Percentiles rank a stretch among this genome's conserved stretches.
Conservation (phyloP, 2,113 vertebrate species). For the Ariopsis seemanni region DNA sequence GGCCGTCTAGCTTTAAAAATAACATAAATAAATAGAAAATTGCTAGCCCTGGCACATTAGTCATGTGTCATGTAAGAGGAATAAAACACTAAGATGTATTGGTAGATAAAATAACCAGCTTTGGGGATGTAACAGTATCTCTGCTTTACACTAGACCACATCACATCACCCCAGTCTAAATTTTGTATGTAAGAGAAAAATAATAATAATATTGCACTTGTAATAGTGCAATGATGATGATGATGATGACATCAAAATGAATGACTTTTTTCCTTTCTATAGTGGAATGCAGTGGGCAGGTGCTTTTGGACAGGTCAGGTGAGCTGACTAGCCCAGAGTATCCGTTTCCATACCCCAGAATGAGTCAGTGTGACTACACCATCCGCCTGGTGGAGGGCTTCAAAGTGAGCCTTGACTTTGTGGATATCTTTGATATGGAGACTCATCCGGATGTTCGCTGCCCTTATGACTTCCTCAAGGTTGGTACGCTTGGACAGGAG, state of each 20-base stretch:
- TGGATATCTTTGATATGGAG: conserved; percentile 77
- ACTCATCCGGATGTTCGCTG: conserved; percentile 68
- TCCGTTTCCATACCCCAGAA: conserved; percentile 71
- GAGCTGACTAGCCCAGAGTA: conserved; percentile 76
- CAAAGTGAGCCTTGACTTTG: conserved; percentile 74
- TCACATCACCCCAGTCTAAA: background rate
- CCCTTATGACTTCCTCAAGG: conserved; percentile 80
- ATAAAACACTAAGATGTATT: background rate
- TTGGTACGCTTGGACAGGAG: conserved; percentile 51
- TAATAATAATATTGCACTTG: too few relatives aligned
- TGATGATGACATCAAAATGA: background rate
- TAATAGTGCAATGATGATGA: background rate
- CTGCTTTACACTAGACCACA: background rate
- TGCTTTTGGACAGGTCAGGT: conserved; percentile 69
- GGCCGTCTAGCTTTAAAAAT: too few relatives aligned
- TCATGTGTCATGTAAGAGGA: background rate
- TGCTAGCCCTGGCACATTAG: background rate
- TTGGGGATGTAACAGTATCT: background rate
- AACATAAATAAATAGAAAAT: background rate
- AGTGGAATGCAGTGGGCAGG: conserved; percentile 73
- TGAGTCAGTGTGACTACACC: conserved; percentile 74
- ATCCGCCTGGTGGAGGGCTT: conserved; percentile 75
- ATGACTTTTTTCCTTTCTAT: conserved; percentile 6
- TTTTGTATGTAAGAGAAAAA: background rate
- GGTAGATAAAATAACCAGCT: background rate